Evolutionary conservation across 2,888 invertebrate genomes (phyloP).

Genomic region (Caenorhabditis uteleia): DNA sequence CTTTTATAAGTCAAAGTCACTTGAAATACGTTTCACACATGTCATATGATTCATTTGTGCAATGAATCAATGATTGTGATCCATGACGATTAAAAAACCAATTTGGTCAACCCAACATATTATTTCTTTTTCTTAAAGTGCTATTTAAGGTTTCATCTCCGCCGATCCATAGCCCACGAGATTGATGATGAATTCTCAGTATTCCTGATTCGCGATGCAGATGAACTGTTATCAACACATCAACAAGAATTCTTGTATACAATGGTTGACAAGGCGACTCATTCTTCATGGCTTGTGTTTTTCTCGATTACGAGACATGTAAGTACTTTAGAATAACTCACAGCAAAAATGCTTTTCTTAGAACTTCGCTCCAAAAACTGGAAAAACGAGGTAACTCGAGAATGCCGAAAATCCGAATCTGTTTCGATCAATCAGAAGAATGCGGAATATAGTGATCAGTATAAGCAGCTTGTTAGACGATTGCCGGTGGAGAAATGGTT

Average conservation of each 20-base stretch:
- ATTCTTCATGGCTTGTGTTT: slow-evolving; percentile 33
- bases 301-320: slow-evolving; percentile 26
- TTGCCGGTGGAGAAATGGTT: slow-evolving; percentile 11
- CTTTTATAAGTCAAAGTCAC: too few relatives aligned
- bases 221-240: slow-evolving; percentile 22
- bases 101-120: too few relatives aligned
- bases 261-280: slow-evolving; percentile 33
- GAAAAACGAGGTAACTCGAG: slow-evolving; percentile 32
- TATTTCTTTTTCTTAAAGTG: too few relatives aligned
- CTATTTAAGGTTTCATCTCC: slow-evolving; percentile 24
- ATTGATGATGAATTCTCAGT: slow-evolving; percentile 15
- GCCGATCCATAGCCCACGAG: slow-evolving; percentile 34
- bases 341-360: neutral
- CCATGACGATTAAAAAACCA: too few relatives aligned
- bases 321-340: neutral
- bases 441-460: slow-evolving; percentile 17
- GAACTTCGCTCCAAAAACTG: too few relatives aligned
- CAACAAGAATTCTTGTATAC: slow-evolving; percentile 39
- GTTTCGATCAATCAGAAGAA: slow-evolving; percentile 14
- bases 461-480: slow-evolving; percentile 13
- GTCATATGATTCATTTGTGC: too few relatives aligned
- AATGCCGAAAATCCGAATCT: slow-evolving; percentile 26
- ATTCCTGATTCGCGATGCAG: slow-evolving; percentile 32
- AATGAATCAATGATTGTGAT: too few relatives aligned
- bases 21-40: too few relatives aligned